These are phyloP conservation scores for Nannoperca australis DNA, from an alignment of 2,797 vertebrate genomes.

Conservation along the genomic window DNA sequence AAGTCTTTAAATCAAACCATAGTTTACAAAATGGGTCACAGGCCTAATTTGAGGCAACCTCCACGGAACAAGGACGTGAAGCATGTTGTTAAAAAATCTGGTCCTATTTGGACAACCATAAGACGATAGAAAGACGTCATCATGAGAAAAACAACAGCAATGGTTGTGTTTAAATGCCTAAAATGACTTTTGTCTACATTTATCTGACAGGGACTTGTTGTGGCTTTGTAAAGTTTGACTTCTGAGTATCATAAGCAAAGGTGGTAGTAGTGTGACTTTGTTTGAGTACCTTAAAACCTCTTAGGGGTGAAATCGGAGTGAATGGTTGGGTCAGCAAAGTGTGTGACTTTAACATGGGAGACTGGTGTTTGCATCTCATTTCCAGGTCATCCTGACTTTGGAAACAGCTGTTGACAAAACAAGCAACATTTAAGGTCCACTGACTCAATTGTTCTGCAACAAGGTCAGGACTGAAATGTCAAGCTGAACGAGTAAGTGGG, in stretches of 20 bases:
- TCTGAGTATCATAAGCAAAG: background rate
- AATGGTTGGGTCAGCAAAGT: background rate
- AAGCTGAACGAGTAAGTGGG: background rate
- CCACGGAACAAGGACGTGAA: background rate
- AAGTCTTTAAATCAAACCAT: constrained; percentile 45
- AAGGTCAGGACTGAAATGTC: background rate
- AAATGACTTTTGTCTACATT: background rate
- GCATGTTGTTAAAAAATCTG: background rate
- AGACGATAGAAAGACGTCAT: background rate
- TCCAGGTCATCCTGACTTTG: background rate
- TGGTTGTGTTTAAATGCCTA: background rate
- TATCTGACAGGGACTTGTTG: background rate
- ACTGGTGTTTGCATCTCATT: background rate
- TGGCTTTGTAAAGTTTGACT: too few species aligned
- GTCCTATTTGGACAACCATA: background rate
- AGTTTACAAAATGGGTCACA: constrained; percentile 50
- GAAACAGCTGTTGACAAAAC: too few species aligned
- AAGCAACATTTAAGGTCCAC: background rate
- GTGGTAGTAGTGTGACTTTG: background rate
- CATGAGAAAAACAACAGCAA: constrained; percentile 3
- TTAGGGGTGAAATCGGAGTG: too few species aligned
- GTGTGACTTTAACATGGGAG: background rate
- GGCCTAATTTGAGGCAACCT: constrained; percentile 32
- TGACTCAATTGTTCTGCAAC: background rate
- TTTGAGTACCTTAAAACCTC: background rate